Percentiles rank a stretch among this genome's conserved stretches.
These are phyloP conservation scores for Gadus macrocephalus DNA, from an alignment of 2,113 vertebrate species.

Conservation along the genomic window DNA sequence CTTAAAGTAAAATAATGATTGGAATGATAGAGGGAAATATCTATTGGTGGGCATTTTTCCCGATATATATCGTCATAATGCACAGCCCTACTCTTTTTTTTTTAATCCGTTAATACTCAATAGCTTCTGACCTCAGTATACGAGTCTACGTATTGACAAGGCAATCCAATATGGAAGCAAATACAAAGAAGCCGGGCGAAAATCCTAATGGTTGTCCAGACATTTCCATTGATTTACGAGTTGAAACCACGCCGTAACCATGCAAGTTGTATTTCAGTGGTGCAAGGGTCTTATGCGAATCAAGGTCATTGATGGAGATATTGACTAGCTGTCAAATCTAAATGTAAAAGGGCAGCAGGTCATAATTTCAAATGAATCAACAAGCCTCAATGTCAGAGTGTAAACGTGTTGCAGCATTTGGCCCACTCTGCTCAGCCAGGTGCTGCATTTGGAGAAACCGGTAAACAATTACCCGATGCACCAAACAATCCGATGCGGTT, in stretches of 20 bases:
- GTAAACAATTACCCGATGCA: too few relatives aligned
- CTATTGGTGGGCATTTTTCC: too few relatives aligned
- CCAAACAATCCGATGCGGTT: too few relatives aligned
- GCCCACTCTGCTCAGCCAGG: constrained; percentile 6
- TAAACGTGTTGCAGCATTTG: constrained; percentile 26
- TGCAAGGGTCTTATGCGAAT: constrained; percentile 26
- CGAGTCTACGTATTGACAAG: too few relatives aligned
- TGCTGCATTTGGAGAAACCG: background rate
- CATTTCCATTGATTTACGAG: constrained; percentile 38
- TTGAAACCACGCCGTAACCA: constrained; percentile 33
- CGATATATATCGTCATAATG: too few relatives aligned
- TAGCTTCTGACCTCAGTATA: too few relatives aligned
- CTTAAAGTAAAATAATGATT: too few relatives aligned
- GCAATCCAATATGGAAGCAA: too few relatives aligned
- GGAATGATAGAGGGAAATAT: too few relatives aligned
- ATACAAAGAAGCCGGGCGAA: background rate
- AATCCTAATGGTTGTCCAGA: constrained; percentile 1
- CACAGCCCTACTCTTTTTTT: too few relatives aligned
- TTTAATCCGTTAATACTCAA: too few relatives aligned
- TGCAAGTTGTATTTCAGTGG: constrained; percentile 33
- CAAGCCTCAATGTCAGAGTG: constrained; percentile 28
- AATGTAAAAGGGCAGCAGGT: constrained; percentile 40
- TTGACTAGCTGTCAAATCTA: constrained; percentile 58
- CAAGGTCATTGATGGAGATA: constrained; percentile 42
- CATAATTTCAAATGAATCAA: constrained; percentile 54